phyloP scores from a whole-genome alignment of 92 coral and sea anemone genomes.

The Galaxea fascicularis region DNA sequence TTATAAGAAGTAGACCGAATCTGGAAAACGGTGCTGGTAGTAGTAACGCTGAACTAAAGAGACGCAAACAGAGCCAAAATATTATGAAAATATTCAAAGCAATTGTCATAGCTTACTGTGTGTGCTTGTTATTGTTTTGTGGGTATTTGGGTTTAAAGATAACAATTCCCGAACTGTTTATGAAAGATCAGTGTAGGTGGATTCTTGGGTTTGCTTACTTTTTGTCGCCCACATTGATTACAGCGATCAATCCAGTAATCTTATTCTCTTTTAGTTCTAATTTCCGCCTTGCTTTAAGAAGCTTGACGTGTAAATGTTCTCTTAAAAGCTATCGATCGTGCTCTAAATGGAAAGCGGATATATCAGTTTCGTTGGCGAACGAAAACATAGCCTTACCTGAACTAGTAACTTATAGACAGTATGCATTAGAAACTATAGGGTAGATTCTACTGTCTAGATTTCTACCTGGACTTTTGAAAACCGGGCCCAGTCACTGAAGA shows the following conservation, averaged over 20 bases:
- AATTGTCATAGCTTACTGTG: neutral
- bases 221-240: neutral
- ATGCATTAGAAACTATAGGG: no score
- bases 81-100: neutral
- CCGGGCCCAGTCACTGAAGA: no score
- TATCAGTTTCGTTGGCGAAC: no score
- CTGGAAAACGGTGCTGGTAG: neutral
- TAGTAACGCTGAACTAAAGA: no score
- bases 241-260: constrained; percentile 7
- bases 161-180: neutral
- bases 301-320: neutral
- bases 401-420: no score
- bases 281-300: neutral
- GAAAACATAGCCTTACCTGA: no score
- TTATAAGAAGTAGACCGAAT: neutral
- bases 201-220: neutral
- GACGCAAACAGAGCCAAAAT: neutral
- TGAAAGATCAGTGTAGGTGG: constrained; percentile 1
- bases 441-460: no score
- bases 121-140: neutral
- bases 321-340: no score
- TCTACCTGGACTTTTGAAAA: no score
- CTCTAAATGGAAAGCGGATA: no score
- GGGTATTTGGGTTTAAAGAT: constrained; percentile 6
- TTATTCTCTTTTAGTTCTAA: constrained; percentile 3